Conservation (phyloP, 1,140 invertebrate species). For the Choristoneura fumiferana region DNA sequence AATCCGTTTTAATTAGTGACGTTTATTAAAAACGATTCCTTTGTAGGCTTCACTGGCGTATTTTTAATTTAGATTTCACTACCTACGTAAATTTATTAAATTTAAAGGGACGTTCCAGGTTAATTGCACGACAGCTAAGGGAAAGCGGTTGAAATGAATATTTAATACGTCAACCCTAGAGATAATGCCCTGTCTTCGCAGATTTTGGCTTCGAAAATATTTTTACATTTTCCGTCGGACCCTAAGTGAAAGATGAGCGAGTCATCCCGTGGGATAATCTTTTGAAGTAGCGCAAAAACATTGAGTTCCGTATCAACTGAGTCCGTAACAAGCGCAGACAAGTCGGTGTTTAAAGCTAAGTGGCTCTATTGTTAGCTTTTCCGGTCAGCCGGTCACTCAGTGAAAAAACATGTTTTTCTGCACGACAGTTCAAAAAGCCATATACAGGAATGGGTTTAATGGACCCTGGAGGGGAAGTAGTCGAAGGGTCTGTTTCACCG, state of each 20-base stretch:
- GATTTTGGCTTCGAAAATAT: conserved; percentile 30
- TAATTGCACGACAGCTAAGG: conserved; percentile 27
- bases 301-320: neutral
- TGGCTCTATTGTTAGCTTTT: too few relatives aligned
- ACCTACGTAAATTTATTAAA: conserved; percentile 38
- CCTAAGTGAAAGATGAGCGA: conserved; percentile 33
- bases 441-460: too few relatives aligned
- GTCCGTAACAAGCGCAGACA: neutral
- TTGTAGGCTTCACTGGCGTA: conserved; percentile 1
- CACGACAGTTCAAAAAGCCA: too few relatives aligned
- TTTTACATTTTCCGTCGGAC: conserved; percentile 32
- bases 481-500: too few relatives aligned
- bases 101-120: conserved; percentile 33
- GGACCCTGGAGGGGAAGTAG: too few relatives aligned
- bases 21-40: too few relatives aligned
- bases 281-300: neutral
- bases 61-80: conserved; percentile 45
- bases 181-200: conserved; percentile 28
- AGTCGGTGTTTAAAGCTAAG: too few relatives aligned
- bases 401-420: too few relatives aligned
- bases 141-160: conserved; percentile 39
- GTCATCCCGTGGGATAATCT: conserved; percentile 28
- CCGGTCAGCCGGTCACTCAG: too few relatives aligned
- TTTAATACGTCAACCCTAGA: conserved; percentile 28
- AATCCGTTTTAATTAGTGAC: too few relatives aligned